Evolutionary conservation across 2,113 vertebrate species (phyloP), one percentile per base, ranked within the genome.

Genomic region (Odobenus rosmarus): DNA sequence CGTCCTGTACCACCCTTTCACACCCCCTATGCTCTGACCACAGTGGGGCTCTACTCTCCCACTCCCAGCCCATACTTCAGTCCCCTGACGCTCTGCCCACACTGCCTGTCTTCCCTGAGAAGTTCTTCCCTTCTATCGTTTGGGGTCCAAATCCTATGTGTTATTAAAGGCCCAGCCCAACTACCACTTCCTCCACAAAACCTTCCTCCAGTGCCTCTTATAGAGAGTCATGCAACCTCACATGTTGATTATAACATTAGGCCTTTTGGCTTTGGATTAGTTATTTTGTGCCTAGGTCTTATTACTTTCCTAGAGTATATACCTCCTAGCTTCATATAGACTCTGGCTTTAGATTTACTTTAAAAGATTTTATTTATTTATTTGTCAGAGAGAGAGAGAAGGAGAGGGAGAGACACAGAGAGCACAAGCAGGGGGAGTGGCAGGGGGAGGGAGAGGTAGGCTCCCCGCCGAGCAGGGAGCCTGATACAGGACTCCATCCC

Each of bases 241-340:
- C 0, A 0, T 31, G 53, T 31, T n/a, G 55, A 76, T n/a, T 26
- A 9, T 12, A 24, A 7, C 5, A 26, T 23, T 16, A 51, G 33
- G 51, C 14, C 21, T 49, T 85, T 57, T 2, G 3, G 33, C 8
- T 67, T 46, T 55, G 77, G 23, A 46, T 10, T 28, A 69, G 33
- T 24, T 49, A n/a, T n/a, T 94, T 64, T 51, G 23, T 61, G 10
- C 7, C 16, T 2, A 42, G 12, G 21, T 81, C 84, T 84, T 64
- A 21, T 10, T 53, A 87, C 7, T 24, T 42, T 55, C 23, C 11
- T 55, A 42, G 49, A 49, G 42, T 31, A 11, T 24, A 18, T 4
- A 39, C 21, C 62, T 90, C 11, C 64, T 69, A 10, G 31, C 15
- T 53, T 91, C n/a, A 61, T 80, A 4, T 88, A 59, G 69, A 76